Conservation (phyloP, 2,888 invertebrate genomes). For the Ochropleura plecta region DNA sequence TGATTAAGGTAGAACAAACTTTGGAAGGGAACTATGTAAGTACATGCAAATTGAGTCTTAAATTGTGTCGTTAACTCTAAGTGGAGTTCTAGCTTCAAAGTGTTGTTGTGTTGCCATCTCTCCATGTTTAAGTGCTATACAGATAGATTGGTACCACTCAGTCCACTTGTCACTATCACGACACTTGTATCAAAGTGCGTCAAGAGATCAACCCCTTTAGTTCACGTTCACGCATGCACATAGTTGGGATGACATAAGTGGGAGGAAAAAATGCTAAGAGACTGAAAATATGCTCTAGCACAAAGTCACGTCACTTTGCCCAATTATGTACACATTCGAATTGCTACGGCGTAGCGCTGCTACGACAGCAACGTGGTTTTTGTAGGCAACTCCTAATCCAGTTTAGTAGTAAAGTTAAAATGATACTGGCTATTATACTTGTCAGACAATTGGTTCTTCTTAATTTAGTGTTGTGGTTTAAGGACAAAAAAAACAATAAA, state of each 20-base stretch:
- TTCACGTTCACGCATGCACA: constrained; percentile 28
- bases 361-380: background rate
- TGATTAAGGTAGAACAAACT: background rate
- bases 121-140: background rate
- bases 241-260: constrained; percentile 18
- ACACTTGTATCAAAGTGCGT: constrained; percentile 25
- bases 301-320: background rate
- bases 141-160: constrained; percentile 12
- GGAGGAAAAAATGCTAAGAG: background rate
- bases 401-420: background rate
- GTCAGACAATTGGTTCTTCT: background rate
- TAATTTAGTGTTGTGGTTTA: background rate
- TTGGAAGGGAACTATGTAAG: background rate
- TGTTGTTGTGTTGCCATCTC: background rate
- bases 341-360: constrained; percentile 32
- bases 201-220: constrained; percentile 27
- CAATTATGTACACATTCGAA: background rate
- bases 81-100: background rate
- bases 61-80: background rate
- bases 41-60: background rate
- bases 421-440: background rate
- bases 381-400: background rate
- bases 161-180: constrained; percentile 6
- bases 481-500: background rate
- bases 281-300: background rate